These are phyloP conservation scores for Lagria hirta DNA, from an alignment of 2,888 invertebrate species.

Conservation along the genomic window DNA sequence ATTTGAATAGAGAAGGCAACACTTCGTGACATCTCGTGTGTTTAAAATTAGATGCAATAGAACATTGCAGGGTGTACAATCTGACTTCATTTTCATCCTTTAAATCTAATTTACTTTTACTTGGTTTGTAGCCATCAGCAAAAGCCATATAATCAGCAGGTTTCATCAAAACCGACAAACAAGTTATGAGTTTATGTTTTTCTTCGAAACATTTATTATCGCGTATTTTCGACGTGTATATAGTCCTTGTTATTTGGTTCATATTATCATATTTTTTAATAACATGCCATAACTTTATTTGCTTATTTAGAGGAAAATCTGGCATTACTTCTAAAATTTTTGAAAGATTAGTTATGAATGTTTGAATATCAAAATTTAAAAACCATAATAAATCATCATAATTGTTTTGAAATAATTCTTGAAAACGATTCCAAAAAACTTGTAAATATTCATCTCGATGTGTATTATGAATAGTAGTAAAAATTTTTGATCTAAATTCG, in stretches of 20 bases:
- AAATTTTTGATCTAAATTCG: no score
- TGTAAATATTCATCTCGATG: constrained; percentile 2
- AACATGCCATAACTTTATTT: no score
- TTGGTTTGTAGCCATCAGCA: constrained; percentile 28
- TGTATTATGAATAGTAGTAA: constrained; percentile 1
- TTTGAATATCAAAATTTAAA: no score
- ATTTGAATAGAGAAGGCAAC: constrained; percentile 28
- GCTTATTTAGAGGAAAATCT: no score
- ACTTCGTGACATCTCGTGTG: constrained; percentile 15
- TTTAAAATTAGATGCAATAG: constrained; percentile 21
- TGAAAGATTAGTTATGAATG: no score
- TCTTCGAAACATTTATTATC: constrained; percentile 1
- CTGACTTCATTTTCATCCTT: constrained; percentile 23
- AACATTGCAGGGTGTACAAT: constrained; percentile 29
- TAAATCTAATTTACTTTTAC: constrained; percentile 29
- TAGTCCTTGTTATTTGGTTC: no score
- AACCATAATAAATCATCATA: no score
- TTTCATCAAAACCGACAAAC: constrained; percentile 16
- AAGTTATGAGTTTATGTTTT: constrained; percentile 1
- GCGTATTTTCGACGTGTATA: background rate
- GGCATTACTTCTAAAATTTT: constrained; percentile 1
- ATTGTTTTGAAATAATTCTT: no score
- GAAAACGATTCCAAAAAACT: constrained; percentile 4
- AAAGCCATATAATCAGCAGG: constrained; percentile 29
- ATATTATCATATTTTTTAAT: no score